Conservation (phyloP, 2,888 invertebrate species). For the Pyrgus malvae region DNA sequence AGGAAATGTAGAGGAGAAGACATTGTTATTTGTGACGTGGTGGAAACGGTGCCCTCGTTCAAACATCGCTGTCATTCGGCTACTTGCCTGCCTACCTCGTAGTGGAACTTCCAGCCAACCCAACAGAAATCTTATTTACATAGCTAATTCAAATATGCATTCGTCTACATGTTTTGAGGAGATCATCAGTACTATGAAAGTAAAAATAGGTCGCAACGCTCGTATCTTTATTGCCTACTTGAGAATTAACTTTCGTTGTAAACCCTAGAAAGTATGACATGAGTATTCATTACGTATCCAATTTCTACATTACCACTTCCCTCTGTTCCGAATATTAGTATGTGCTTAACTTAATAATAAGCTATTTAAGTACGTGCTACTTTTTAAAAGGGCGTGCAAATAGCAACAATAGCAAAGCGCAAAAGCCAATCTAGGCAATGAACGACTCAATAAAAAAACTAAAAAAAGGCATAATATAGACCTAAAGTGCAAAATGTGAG, state of each 20-base stretch:
- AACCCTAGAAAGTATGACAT: no score
- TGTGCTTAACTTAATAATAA: slow-evolving; percentile 3
- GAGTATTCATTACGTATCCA: no score
- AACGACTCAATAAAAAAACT: no score
- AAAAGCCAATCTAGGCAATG: slow-evolving; percentile 16
- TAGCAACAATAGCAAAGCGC: slow-evolving; percentile 2
- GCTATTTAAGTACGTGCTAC: neutral
- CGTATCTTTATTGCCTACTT: no score
- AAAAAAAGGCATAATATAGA: slow-evolving; percentile 16
- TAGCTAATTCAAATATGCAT: slow-evolving; percentile 22
- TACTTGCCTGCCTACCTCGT: slow-evolving; percentile 48
- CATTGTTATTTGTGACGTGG: slow-evolving; percentile 32
- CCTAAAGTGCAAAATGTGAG: slow-evolving; percentile 18
- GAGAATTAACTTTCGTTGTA: no score
- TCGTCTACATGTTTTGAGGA: neutral
- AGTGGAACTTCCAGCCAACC: slow-evolving; percentile 39
- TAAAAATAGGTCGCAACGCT: neutral
- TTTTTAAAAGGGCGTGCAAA: slow-evolving; percentile 4
- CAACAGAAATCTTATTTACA: slow-evolving; percentile 34
- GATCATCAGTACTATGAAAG: neutral
- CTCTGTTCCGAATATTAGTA: no score
- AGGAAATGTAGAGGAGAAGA: slow-evolving; percentile 7
- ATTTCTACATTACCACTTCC: no score
- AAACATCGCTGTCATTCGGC: slow-evolving; percentile 53
- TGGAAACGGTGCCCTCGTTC: slow-evolving; percentile 59